These are phyloP conservation scores for Trididemnum miniatum DNA, from an alignment of 23 tunicate species.

Conservation along the genomic window DNA sequence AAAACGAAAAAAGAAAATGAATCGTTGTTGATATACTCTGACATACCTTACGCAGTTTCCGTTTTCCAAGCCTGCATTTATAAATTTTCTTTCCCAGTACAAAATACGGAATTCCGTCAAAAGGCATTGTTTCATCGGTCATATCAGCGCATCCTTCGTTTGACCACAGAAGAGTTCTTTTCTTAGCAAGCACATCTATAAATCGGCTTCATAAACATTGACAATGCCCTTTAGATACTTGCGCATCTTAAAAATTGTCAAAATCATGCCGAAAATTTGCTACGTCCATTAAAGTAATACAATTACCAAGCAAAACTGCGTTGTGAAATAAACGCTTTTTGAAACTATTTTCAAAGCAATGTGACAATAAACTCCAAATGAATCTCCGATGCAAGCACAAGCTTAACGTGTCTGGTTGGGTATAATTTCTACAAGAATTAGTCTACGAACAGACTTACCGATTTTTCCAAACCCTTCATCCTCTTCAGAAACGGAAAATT, in stretches of 20 bases:
- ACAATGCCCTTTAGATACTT: no score
- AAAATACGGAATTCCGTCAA: conserved; percentile 23
- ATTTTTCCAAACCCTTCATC: conserved; percentile 8
- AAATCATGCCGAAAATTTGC: no score
- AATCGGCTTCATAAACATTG: no score
- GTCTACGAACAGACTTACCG: no score
- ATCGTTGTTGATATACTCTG: no score
- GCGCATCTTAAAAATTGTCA: no score
- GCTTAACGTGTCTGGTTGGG: no score
- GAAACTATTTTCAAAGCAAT: no score
- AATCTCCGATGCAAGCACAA: no score
- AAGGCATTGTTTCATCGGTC: neutral
- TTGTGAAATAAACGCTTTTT: neutral
- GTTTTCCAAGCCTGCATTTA: neutral
- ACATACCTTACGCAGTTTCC: conserved; percentile 2
- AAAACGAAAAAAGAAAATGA: no score
- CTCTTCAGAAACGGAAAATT: neutral
- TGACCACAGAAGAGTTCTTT: conserved; percentile 17
- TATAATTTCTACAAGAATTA: no score
- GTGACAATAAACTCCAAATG: neutral
- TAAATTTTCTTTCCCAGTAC: neutral
- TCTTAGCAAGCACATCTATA: conserved; percentile 13
- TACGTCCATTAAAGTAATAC: no score
- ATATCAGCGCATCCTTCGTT: neutral
- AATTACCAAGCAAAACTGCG: neutral